These are phyloP conservation scores for Scelioninae gen. 1 DNA, from an alignment of 2,888 invertebrate species.

Conservation along the genomic window DNA sequence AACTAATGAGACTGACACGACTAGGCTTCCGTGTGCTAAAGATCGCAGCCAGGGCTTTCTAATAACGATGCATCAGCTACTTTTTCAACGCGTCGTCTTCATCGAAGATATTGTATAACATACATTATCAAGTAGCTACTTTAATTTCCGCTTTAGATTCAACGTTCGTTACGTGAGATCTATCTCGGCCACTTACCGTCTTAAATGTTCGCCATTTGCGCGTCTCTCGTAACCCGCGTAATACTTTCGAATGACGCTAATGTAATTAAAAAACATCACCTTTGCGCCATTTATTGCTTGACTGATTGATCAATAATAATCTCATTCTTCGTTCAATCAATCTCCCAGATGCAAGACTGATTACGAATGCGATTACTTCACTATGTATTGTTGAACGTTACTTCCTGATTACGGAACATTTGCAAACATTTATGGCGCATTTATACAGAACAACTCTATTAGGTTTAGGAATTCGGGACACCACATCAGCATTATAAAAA, in stretches of 20 bases:
- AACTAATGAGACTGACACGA: slow-evolving; percentile 49
- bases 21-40: slow-evolving; percentile 59
- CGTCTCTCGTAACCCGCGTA: slow-evolving; percentile 29
- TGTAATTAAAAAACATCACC: slow-evolving; percentile 54
- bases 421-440: not conserved
- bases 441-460: no score
- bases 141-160: slow-evolving; percentile 68
- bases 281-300: slow-evolving; percentile 28
- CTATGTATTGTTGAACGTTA: slow-evolving; percentile 18
- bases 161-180: slow-evolving; percentile 54
- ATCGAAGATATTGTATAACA: slow-evolving; percentile 58
- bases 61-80: slow-evolving; percentile 64
- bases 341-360: slow-evolving; percentile 10
- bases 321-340: slow-evolving; percentile 27
- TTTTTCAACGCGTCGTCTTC: slow-evolving; percentile 43
- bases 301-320: slow-evolving; percentile 56
- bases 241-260: slow-evolving; percentile 37
- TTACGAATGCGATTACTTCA: slow-evolving; percentile 52
- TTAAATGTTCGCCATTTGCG: slow-evolving; percentile 24
- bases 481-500: no score
- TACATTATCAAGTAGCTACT: slow-evolving; percentile 55
- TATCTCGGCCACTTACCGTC: slow-evolving; percentile 21
- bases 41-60: slow-evolving; percentile 52
- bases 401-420: slow-evolving; percentile 44
- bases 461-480: no score